Percentiles rank a stretch among this genome's conserved stretches.
phyloP scores from a whole-genome alignment of 2,113 vertebrate genomes.

The Sturnus vulgaris region DNA sequence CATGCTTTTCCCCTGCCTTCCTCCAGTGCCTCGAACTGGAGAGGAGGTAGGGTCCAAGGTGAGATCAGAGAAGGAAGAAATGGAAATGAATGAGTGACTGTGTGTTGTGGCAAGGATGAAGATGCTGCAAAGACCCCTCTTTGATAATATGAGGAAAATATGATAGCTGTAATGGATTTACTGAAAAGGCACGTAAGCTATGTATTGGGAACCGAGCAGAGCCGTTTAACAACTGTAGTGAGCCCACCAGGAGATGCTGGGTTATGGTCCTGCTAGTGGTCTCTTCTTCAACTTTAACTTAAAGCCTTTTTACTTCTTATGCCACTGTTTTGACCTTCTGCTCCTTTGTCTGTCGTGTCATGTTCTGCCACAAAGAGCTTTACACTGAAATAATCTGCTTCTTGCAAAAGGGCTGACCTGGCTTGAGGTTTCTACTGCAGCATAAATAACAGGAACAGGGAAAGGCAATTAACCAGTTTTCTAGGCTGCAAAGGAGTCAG shows the following conservation, averaged over 20 bases:
- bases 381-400: background rate
- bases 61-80: background rate
- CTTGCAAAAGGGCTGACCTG: background rate
- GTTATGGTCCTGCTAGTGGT: background rate
- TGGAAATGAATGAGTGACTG: background rate
- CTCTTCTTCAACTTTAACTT: background rate
- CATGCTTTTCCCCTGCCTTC: background rate
- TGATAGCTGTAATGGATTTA: background rate
- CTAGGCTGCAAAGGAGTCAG: background rate
- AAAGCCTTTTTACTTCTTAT: background rate
- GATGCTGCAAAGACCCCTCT: background rate
- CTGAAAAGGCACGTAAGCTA: background rate
- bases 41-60: background rate
- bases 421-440: constrained; percentile 25
- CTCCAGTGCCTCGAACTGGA: background rate
- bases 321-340: background rate
- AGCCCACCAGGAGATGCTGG: background rate
- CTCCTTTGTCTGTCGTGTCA: background rate
- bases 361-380: background rate
- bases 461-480: constrained; percentile 14
- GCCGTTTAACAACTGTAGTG: background rate
- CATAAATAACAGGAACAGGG: background rate
- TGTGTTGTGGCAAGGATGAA: background rate
- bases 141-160: background rate
- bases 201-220: background rate